Percentiles rank a stretch among this genome's conserved stretches.
Evolutionary conservation across 2,888 invertebrate species (phyloP).

Genomic region (Drosophila putrida): DNA sequence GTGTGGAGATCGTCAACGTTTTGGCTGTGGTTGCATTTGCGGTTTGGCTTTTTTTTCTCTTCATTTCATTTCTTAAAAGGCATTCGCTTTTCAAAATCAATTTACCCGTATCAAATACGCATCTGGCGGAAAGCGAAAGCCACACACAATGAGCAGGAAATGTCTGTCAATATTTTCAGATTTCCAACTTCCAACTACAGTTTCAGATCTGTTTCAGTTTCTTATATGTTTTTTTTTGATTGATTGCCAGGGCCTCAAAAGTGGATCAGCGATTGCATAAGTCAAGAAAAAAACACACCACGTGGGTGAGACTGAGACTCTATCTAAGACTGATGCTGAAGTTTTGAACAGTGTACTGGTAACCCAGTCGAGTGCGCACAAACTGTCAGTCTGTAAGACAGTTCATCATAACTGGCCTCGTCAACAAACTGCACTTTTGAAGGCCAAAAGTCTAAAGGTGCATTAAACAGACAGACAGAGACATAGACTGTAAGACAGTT

Average conservation of each 20-base stretch:
- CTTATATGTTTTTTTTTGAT: conserved; percentile 44
- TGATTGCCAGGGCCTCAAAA: conserved; percentile 68
- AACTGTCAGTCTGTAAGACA: conserved; percentile 23
- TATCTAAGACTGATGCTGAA: conserved; percentile 8
- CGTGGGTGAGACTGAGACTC: conserved; percentile 36
- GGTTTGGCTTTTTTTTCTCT: conserved; percentile 30
- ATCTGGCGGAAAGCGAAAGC: conserved; percentile 63
- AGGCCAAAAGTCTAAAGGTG: conserved; percentile 68
- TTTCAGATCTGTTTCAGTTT: conserved; percentile 22
- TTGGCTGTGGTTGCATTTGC: conserved; percentile 49
- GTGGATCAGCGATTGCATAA: conserved; percentile 65
- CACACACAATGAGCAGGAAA: conserved; percentile 65
- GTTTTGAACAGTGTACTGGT: conserved; percentile 33
- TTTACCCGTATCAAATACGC: conserved; percentile 63
- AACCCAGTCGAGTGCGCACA: conserved; percentile 51
- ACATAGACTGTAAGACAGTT: conserved; percentile 23
- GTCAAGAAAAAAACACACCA: background rate
- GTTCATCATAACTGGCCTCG: conserved; percentile 30
- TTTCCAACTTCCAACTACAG: conserved; percentile 16
- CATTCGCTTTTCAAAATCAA: conserved; percentile 75
- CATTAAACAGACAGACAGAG: conserved; percentile 34
- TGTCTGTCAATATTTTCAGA: conserved; percentile 67
- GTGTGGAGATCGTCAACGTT: conserved; percentile 52
- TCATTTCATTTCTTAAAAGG: conserved; percentile 6
- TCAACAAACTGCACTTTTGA: conserved; percentile 53